Evolutionary conservation across 1,140 invertebrate genomes (phyloP), one percentile per base, ranked within the genome.

Genomic region (Sweltsa coloradensis): DNA sequence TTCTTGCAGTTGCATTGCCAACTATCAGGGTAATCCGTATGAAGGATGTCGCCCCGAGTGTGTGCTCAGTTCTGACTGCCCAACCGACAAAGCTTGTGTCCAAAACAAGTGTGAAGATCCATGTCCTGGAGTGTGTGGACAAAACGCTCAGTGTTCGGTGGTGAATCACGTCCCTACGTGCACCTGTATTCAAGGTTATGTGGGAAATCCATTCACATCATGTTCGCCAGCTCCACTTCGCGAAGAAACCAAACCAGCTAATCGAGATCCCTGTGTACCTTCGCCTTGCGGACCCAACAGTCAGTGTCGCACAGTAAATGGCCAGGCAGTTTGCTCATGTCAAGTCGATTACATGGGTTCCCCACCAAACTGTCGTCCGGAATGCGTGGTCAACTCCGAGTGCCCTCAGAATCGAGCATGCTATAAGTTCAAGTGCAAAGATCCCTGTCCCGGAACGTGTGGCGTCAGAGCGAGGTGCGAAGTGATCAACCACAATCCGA

Each of bases 141-240:
- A 58, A 18, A 58, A 58, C 44, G 66, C 54, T 13, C 37, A 53
- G 23, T 57, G 56, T 37, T 57, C 68, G 0, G 76, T 80, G 2
- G 64, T 75, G 13, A 80, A 79, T 57, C 75, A 81, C 48, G 73
- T 74, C 29, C 74, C 79, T 2, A 73, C 73, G 5, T 83, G 81
- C 53, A 74, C 71, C 19, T 84, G 81, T 56, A 45, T 60, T 14
- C 51, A 41, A 26, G 45, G 62, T 56, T 69, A 68, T 36, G 63
- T 71, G 31, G 76, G 76, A 25, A 73, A 79, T 65, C 74, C 76
- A 11, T 76, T 76, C 55, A 68, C 57, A 1, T 51, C 58, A 3
- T 77, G 75, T 37, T 1, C 14, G 21, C 4, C 42, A 44, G 42
- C 26, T 27, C 2, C 27, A 4, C 29, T 11, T 31, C 29, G 11